These are phyloP conservation scores for Puffinus mauretanicus DNA, from an alignment of 2,113 vertebrate species.

Conservation along the genomic window DNA sequence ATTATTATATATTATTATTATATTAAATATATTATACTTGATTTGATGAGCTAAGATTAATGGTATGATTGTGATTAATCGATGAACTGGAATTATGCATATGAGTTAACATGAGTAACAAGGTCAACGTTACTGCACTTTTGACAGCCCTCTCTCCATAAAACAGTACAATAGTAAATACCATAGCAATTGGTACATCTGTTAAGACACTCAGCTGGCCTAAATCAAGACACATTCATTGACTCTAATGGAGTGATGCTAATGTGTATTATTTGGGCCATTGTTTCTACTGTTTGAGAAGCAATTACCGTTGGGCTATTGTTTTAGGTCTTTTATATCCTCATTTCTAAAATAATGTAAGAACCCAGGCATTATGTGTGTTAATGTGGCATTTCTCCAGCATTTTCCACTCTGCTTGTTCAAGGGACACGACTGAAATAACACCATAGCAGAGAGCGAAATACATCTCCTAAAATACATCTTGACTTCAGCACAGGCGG, in stretches of 20 bases:
- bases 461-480: not conserved
- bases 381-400: not conserved
- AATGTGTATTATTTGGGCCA: not conserved
- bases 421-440: not conserved
- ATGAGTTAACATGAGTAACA: not conserved
- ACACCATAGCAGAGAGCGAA: not conserved
- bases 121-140: not conserved
- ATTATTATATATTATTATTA: no score
- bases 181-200: accelerated
- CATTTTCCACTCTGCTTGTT: not conserved
- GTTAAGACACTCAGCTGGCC: not conserved
- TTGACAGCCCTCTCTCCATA: not conserved
- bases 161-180: not conserved
- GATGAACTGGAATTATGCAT: not conserved
- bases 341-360: not conserved
- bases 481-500: not conserved
- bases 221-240: not conserved
- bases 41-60: not conserved
- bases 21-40: not conserved
- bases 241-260: not conserved
- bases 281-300: not conserved
- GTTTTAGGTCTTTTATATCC: not conserved
- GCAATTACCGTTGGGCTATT: not conserved
- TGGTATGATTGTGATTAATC: no score
- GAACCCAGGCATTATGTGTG: not conserved